phyloP scores from a whole-genome alignment of 2,888 invertebrate genomes.

The Cheilosia variabilis region DNA sequence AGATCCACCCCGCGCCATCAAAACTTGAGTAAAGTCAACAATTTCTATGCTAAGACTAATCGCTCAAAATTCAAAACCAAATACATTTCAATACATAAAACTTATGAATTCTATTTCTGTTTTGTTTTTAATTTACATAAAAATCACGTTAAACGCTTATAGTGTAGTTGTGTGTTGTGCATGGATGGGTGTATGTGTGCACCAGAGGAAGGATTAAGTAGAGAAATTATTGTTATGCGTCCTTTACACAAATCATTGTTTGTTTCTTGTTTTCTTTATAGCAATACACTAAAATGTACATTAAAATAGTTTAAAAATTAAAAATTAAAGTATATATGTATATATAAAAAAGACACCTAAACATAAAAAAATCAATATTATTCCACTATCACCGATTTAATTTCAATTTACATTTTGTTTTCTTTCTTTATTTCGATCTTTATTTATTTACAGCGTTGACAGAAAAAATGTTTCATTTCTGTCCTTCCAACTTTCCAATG shows the following conservation, averaged over 20 bases:
- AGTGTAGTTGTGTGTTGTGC: slow-evolving; percentile 1
- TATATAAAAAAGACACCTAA: slow-evolving; percentile 54
- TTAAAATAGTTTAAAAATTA: slow-evolving; percentile 28
- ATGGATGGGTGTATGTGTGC: slow-evolving; percentile 38
- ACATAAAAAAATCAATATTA: slow-evolving; percentile 70
- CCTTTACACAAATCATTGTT: slow-evolving; percentile 42
- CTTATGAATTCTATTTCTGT: slow-evolving; percentile 26
- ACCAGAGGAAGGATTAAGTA: slow-evolving; percentile 46
- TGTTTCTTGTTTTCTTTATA: slow-evolving; percentile 28
- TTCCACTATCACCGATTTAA: slow-evolving; percentile 74
- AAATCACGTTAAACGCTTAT: slow-evolving; percentile 53
- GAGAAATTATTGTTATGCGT: slow-evolving; percentile 67
- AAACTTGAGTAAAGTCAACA: not conserved
- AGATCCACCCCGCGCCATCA: no score
- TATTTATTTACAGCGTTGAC: slow-evolving; percentile 62
- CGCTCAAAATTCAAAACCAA: slow-evolving; percentile 10
- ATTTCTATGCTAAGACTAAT: not conserved
- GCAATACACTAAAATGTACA: slow-evolving; percentile 61
- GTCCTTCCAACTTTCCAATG: not conserved
- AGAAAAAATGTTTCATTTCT: slow-evolving; percentile 15
- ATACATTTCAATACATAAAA: slow-evolving; percentile 10
- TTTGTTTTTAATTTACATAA: slow-evolving; percentile 24
- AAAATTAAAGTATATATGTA: slow-evolving; percentile 54
- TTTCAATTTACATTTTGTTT: slow-evolving; percentile 64
- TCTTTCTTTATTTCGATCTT: slow-evolving; percentile 27